A percentile compares a stretch with the other conserved stretches of the same genome.
Conservation (phyloP, 2,797 vertebrate genomes). For the Mus caroli region DNA sequence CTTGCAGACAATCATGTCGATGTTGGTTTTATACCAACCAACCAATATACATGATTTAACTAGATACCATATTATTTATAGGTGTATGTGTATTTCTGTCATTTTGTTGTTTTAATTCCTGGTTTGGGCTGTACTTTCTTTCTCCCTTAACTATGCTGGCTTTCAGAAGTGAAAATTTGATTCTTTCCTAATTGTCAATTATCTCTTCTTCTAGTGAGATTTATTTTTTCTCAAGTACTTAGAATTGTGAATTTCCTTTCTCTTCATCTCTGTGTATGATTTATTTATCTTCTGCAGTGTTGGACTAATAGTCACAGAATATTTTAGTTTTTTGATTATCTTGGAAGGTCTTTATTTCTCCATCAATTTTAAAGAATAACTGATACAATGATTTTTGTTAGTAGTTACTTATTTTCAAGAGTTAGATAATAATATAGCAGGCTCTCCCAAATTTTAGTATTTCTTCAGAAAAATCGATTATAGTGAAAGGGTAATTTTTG, state of each 20-base stretch:
- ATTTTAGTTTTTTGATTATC: neutral
- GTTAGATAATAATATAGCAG: neutral
- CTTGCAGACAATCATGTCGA: neutral
- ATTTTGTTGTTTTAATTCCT: neutral
- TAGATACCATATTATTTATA: neutral
- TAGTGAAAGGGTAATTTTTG: neutral
- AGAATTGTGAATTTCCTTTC: neutral
- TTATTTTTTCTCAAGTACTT: neutral
- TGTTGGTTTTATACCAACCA: neutral
- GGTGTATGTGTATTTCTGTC: neutral
- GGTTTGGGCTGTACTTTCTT: neutral
- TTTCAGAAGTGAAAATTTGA: neutral
- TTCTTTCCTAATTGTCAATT: neutral
- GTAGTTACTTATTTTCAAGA: neutral
- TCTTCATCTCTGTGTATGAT: neutral
- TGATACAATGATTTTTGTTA: neutral
- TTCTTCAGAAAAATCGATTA: neutral
- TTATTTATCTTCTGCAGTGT: neutral
- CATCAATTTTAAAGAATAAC: neutral
- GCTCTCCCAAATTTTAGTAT: neutral
- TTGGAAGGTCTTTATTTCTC: neutral
- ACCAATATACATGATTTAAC: neutral
- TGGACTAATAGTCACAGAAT: neutral
- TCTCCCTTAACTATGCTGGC: neutral
- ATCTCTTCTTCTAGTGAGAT: neutral